A percentile compares a stretch with the other conserved stretches of the same genome.
phyloP scores from a whole-genome alignment of 2,113 vertebrate genomes.

The Quiscalus mexicanus region DNA sequence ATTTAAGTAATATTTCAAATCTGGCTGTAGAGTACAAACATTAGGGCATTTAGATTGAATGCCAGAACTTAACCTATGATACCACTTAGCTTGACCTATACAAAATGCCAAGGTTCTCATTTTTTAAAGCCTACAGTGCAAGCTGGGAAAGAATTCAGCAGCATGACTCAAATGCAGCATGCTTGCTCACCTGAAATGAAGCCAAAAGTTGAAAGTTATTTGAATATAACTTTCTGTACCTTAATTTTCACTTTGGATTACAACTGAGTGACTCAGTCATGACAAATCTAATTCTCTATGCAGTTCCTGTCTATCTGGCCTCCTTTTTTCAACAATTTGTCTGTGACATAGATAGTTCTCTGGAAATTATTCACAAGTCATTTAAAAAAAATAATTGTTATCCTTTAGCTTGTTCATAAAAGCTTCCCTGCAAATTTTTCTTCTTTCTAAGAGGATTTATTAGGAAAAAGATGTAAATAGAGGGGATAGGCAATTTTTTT shows the following conservation, averaged over 20 bases:
- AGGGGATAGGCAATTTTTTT: neutral
- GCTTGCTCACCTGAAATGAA: neutral
- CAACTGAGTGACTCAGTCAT: neutral
- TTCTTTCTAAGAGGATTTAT: neutral
- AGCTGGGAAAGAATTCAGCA: neutral
- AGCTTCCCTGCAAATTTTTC: neutral
- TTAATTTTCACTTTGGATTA: conserved; percentile 10
- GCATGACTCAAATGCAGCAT: neutral
- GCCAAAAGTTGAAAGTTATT: neutral
- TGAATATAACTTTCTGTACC: neutral
- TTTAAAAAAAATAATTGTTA: neutral
- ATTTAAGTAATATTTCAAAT: neutral
- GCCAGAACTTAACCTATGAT: conserved; percentile 20
- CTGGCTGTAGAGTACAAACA: neutral
- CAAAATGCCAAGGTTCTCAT: neutral
- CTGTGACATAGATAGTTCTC: neutral
- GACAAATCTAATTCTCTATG: neutral
- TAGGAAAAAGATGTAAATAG: neutral
- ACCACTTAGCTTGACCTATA: conserved; percentile 14
- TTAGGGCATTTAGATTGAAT: neutral
- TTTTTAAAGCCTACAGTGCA: neutral
- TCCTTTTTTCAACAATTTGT: neutral
- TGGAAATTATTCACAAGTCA: neutral
- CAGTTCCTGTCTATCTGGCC: neutral
- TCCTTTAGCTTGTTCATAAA: neutral